These are phyloP conservation scores for Schizaphis graminum DNA, from an alignment of 2,888 invertebrate genomes.

Conservation along the genomic window DNA sequence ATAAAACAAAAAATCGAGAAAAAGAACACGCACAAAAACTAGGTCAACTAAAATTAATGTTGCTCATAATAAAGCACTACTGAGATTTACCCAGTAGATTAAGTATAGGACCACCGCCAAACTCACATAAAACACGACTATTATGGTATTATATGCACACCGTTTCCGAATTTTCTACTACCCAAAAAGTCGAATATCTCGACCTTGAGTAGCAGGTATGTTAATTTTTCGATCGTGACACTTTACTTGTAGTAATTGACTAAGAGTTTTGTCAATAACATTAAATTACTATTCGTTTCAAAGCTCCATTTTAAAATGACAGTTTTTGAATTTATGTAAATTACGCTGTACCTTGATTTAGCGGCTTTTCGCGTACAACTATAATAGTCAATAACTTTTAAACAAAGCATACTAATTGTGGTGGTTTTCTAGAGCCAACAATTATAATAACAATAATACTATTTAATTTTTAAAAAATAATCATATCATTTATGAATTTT, in stretches of 20 bases:
- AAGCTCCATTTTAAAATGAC: background rate
- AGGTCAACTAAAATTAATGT: constrained; percentile 61
- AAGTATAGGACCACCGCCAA: constrained; percentile 34
- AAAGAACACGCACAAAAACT: constrained; percentile 33
- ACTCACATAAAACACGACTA: background rate
- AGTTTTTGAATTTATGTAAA: background rate
- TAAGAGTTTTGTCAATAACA: constrained; percentile 36
- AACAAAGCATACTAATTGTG: background rate
- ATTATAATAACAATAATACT: background rate
- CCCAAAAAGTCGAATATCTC: background rate
- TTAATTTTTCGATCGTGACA: constrained; percentile 4
- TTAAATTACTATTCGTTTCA: background rate
- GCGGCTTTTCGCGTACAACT: background rate
- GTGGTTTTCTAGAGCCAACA: background rate
- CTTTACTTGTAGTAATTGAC: background rate
- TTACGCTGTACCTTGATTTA: background rate
- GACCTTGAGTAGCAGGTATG: constrained; percentile 41
- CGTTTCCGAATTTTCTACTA: background rate
- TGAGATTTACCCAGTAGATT: constrained; percentile 50
- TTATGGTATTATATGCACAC: background rate
- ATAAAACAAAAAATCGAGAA: background rate
- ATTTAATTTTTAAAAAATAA: background rate
- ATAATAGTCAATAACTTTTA: constrained; percentile 15
- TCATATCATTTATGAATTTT: background rate
- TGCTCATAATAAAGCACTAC: constrained; percentile 23